Evolutionary conservation across 2,888 invertebrate species (phyloP), one percentile per base, ranked within the genome.

Genomic region (Stictocephala bisonia): DNA sequence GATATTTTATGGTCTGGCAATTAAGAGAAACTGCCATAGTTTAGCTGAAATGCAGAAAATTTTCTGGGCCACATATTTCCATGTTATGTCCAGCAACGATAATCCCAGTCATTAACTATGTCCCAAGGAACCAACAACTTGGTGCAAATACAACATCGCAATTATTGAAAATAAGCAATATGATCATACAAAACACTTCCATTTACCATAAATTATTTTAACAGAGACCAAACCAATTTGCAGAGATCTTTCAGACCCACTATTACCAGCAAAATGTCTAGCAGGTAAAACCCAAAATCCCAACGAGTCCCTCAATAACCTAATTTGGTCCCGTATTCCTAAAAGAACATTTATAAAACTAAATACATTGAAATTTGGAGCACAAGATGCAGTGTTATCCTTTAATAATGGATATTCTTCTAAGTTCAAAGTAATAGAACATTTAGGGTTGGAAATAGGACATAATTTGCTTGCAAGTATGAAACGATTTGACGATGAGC

Each of bases 81-180:
- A 44, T 11, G 44, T 3, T 20, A n/a, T n/a, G n/a, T n/a, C n/a
- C n/a, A n/a, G n/a, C 48, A 77, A 80, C 24, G 76, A 50, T 27
- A 22, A 50, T 13, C 48, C 68, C 27, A 29, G 29, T 18, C 79
- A 79, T 67, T 58, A 77, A 4, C 53, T 76, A 41, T 80, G 80
- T 77, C 69, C 67, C 56, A 75, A 79, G n/a, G n/a, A n/a, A n/a
- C n/a, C n/a, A n/a, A n/a, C n/a, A 22, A 76, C 74, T 41, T 79
- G 79, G 79, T 80, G 79, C 41, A 78, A 76, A 35, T n/a, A n/a
- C n/a, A 11, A 6, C 44, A 44, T 6, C n/a, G 44, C 44, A 15
- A n/a, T 44, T 3, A 15, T 15, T 44, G 26, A 35, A 26, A 60
- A 68, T 29, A 11, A 69, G 35, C n/a, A 20, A 6, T 69, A 69